phyloP scores from a whole-genome alignment of 2,888 invertebrate genomes.

The Cerastis rubricosa region DNA sequence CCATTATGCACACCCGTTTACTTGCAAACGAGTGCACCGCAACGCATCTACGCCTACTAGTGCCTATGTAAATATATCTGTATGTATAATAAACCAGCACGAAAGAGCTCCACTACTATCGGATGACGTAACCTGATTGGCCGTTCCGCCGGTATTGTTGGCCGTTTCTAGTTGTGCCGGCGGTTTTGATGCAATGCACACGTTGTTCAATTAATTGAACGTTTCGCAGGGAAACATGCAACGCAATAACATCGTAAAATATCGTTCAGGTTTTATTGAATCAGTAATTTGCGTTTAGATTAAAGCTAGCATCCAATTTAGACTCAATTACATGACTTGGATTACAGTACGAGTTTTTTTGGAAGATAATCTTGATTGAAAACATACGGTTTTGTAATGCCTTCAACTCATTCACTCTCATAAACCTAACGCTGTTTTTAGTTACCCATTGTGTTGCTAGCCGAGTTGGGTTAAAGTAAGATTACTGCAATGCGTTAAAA shows the following conservation, averaged over 20 bases:
- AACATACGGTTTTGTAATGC: background rate
- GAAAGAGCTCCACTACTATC: slow-evolving; percentile 66
- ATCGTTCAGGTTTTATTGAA: slow-evolving; percentile 54
- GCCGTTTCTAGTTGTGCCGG: slow-evolving; percentile 61
- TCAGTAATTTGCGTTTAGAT: slow-evolving; percentile 59
- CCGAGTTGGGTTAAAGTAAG: background rate
- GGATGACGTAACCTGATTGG: slow-evolving; percentile 68
- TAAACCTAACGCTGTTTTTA: background rate
- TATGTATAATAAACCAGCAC: slow-evolving; percentile 68
- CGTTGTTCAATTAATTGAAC: slow-evolving; percentile 66
- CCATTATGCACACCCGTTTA: slow-evolving; percentile 89
- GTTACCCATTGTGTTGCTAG: background rate
- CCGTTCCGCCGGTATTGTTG: slow-evolving; percentile 61
- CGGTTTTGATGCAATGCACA: slow-evolving; percentile 65
- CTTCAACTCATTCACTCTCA: background rate
- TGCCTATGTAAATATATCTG: slow-evolving; percentile 70
- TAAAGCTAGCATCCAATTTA: slow-evolving; percentile 45
- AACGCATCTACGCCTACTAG: slow-evolving; percentile 80
- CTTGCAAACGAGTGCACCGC: slow-evolving; percentile 88
- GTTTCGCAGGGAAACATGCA: slow-evolving; percentile 60
- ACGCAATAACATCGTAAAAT: slow-evolving; percentile 60
- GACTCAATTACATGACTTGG: slow-evolving; percentile 38
- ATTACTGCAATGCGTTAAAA: background rate
- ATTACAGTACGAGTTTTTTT: slow-evolving; percentile 24
- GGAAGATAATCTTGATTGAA: slow-evolving; percentile 10